Percentiles rank a stretch among this genome's conserved stretches.
Evolutionary conservation across 2,797 vertebrate species (phyloP).

Genomic region (Gymnothorax javanicus): DNA sequence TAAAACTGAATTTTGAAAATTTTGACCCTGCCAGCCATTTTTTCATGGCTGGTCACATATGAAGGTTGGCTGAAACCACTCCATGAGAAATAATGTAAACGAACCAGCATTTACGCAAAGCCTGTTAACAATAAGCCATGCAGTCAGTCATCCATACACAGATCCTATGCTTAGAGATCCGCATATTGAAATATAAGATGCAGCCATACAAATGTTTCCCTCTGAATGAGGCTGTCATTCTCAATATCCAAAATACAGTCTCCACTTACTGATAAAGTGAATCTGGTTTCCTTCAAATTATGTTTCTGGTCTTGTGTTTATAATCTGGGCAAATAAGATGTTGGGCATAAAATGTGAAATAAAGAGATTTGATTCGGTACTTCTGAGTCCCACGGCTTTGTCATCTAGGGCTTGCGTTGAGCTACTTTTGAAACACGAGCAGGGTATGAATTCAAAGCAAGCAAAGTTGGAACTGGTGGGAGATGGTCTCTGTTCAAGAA

Average conservation of each 20-base stretch:
- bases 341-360: constrained; percentile 44
- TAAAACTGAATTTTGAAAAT: too few species aligned
- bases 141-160: not conserved
- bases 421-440: constrained; percentile 55
- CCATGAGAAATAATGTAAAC: not conserved
- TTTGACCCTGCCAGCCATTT: too few species aligned
- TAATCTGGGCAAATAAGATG: constrained; percentile 62
- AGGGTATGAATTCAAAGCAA: constrained; percentile 46
- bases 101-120: not conserved
- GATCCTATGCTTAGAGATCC: constrained; percentile 16
- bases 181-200: constrained; percentile 53
- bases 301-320: constrained; percentile 64
- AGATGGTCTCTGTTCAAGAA: constrained; percentile 47
- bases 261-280: constrained; percentile 59
- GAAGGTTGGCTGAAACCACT: not conserved
- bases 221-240: constrained; percentile 60
- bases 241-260: constrained; percentile 60
- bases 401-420: constrained; percentile 52
- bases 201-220: constrained; percentile 64
- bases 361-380: constrained; percentile 54
- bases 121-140: constrained; percentile 5
- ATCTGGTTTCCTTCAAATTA: constrained; percentile 65
- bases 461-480: constrained; percentile 50
- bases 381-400: constrained; percentile 57
- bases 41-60: not conserved